These are phyloP conservation scores for Syngnathoides biaculeatus DNA, from an alignment of 2,113 vertebrate species.

Conservation along the genomic window DNA sequence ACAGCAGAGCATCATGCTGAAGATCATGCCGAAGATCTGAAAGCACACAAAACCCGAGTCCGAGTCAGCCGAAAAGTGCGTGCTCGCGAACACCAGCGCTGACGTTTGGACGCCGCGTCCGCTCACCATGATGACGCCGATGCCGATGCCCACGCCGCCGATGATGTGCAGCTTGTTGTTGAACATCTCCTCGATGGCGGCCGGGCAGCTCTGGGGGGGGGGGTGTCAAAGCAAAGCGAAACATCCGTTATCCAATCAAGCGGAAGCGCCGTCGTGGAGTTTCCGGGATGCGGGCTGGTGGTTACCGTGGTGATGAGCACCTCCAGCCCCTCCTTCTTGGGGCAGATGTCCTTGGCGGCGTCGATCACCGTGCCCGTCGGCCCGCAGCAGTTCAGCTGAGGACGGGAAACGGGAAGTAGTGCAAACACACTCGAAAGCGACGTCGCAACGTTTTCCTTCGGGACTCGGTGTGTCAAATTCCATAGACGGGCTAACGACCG, in stretches of 20 bases:
- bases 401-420: background rate
- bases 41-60: background rate
- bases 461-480: too few relatives aligned
- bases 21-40: constrained; percentile 93
- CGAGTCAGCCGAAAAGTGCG: background rate
- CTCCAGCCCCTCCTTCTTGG: constrained; percentile 28
- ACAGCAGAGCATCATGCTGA: constrained; percentile 93
- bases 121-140: constrained; percentile 85
- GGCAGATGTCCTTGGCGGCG: constrained; percentile 75
- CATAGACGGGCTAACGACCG: too few relatives aligned
- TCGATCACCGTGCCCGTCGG: constrained; percentile 34
- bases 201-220: constrained; percentile 74
- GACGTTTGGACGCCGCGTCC: background rate
- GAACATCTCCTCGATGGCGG: constrained; percentile 80
- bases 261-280: background rate
- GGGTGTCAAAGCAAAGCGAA: background rate
- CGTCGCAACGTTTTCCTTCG: too few relatives aligned
- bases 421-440: too few relatives aligned
- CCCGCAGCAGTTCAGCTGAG: constrained; percentile 88
- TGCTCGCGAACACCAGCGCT: too few relatives aligned
- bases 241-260: background rate
- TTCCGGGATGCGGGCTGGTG: background rate
- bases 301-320: constrained; percentile 71
- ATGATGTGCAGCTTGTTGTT: constrained; percentile 85
- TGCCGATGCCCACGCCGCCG: constrained; percentile 81